Base-by-base conservation (phyloP, 2,888 invertebrate genomes). In the Rhorus exstirpatorius region DNA sequence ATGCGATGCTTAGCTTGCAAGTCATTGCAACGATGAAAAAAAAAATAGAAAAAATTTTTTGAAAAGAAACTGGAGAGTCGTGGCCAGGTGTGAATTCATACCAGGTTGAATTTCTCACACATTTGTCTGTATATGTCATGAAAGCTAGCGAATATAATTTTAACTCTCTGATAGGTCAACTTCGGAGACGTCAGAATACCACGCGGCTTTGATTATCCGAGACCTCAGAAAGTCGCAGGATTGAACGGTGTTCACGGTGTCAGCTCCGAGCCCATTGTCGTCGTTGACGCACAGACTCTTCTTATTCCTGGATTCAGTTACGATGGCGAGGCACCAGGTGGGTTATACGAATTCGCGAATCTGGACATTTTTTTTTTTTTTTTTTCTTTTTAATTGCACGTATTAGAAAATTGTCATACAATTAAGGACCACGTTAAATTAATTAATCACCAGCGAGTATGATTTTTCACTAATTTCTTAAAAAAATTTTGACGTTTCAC, bases 241-340 rank as follows among this genome's bases (percentile, higher is more conserved):
- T 93, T 98, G 84, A 94, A 95, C 76, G 97, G 97, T 24, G 96
- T 97, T 71, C 98, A 98, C 92, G 96, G 95, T 24, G 97, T 98
- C 1, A 94, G 95, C 44, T 98, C 98, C 0, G 98, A 98, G 90
- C 96, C 96, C 84, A 95, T 98, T 86, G 97, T 98, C 55, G 95
- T 98, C 83, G 98, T 98, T 55, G 98, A 98, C 93, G 97, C 98
- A 19, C 98, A 98, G 94, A 98, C 98, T 17, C 95, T 98, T 87
- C 95, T 98, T 86, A 95, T 98, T 87, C 98, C 98, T 21, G 96
- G 97, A 93, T 97, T 98, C 93, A 97, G 96, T 12, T 98, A 98
- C 91, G 98, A 98, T 90, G 98, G 98, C 81, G 97, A 97, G 93
- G 98, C 98, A 60, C 98, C 98, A 92, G 98, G 98, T 98, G 91